A percentile compares a stretch with the other conserved stretches of the same genome.
Evolutionary conservation across 1,140 invertebrate genomes (phyloP).

Genomic region (Orchestia grillus): DNA sequence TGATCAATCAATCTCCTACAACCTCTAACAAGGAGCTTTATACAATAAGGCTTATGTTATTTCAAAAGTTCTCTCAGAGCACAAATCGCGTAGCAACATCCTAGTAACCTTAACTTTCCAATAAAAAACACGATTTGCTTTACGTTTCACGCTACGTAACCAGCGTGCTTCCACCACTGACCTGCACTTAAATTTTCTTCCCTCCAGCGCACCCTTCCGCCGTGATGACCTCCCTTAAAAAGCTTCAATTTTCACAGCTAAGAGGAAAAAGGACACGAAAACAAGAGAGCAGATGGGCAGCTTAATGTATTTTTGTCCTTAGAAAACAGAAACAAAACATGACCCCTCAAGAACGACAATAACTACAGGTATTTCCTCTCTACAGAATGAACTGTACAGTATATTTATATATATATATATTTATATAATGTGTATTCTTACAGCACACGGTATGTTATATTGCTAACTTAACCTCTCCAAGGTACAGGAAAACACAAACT

Average conservation of each 20-base stretch:
- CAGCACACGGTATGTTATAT: not conserved
- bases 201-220: no score
- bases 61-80: not conserved
- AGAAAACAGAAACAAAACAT: slow-evolving; percentile 19
- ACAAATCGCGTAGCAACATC: not conserved
- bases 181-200: no score
- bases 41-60: not conserved
- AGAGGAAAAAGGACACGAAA: not conserved
- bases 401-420: no score
- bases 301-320: slow-evolving; percentile 25
- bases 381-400: slow-evolving; percentile 22
- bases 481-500: not conserved
- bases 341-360: not conserved
- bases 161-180: not conserved
- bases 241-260: not conserved
- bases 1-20: no score
- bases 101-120: not conserved
- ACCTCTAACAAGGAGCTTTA: no score
- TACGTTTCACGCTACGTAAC: not conserved
- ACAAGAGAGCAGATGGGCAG: not conserved
- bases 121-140: not conserved
- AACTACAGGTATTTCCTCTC: slow-evolving; percentile 34
- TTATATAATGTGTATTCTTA: not conserved
- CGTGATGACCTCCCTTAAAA: not conserved
- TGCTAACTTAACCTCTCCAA: not conserved